Base-by-base conservation (phyloP, 2,797 vertebrate species). In the Dendrocincla tyrannina region DNA sequence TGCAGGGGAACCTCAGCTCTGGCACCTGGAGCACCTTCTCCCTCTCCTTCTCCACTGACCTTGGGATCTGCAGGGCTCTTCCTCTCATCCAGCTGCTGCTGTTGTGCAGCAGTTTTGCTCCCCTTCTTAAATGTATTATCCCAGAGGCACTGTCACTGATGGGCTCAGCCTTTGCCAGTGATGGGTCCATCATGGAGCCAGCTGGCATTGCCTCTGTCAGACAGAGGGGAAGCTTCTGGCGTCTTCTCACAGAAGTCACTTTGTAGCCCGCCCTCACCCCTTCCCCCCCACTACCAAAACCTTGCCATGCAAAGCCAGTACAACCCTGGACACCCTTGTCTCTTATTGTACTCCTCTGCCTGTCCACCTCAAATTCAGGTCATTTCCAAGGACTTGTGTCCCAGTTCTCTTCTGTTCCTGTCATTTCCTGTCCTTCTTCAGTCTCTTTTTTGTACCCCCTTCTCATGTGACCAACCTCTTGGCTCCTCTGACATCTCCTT, bases 81-180 rank as follows among this genome's bases (percentile, higher is more conserved):
- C n/a, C 60, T 63, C 11, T 70, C 42, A 56, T 7, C 35, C 56
- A 58, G 23, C n/a, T 76, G 35, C 35, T 70, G 6, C 41, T n/a
- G n/a, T 30, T 50, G 35, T 76, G 49, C 47, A 93, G 64, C 27
- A 58, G 5, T 6, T 63, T 73, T 37, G 33, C 1, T 1, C 16
- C 17, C 17, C 11, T 78, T 53, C 30, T 59, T 73, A 33, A 77
- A 23, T n/a, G 28, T 2, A 1, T 53, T 73, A 18, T 28, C 35
- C 5, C 44, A 59, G 81, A 60, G 35, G 10, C 2, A 3, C 16
- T 0, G 0, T 63, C 0, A 9, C 4, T 72, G 42, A 27, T 24
- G 9, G 30, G 19, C 53, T 85, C 1, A 3, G 59, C 24, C 46
- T 64, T 74, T 70, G 32, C 33, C 49, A 63, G 32, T 2, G 5